phyloP scores from a whole-genome alignment of 2,888 invertebrate genomes.

The Brachypalpus laphriformis region DNA sequence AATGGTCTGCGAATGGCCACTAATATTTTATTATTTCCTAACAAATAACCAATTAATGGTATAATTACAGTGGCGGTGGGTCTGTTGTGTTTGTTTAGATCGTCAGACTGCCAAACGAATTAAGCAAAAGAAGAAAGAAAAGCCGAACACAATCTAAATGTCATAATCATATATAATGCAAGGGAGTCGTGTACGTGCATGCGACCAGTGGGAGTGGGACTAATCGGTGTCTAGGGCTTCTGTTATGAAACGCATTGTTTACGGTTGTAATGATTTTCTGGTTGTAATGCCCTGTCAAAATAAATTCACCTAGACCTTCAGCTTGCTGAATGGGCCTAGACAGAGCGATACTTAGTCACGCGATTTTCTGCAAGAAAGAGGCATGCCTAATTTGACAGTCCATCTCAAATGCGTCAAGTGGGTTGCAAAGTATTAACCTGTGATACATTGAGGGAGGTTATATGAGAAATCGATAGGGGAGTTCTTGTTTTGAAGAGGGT shows the following conservation, averaged over 20 bases:
- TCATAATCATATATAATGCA: slow-evolving; percentile 1
- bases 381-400: not conserved
- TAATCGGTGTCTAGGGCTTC: not conserved
- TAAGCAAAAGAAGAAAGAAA: not conserved
- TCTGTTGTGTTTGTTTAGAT: slow-evolving; percentile 6
- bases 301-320: slow-evolving; percentile 16
- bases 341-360: not conserved
- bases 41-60: slow-evolving; percentile 49
- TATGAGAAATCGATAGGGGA: too few relatives aligned
- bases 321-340: not conserved
- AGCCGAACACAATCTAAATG: not conserved
- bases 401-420: not conserved
- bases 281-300: not conserved
- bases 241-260: not conserved
- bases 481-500: too few relatives aligned
- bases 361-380: not conserved
- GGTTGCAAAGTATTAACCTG: not conserved
- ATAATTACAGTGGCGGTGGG: slow-evolving; percentile 36
- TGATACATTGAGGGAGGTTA: not conserved
- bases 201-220: not conserved
- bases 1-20: too few relatives aligned
- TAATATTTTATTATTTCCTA: slow-evolving; percentile 38
- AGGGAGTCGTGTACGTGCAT: not conserved
- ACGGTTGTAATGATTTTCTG: too few relatives aligned
- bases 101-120: not conserved